Conservation (phyloP, 1,140 invertebrate species). For the Drosophila takahashii region DNA sequence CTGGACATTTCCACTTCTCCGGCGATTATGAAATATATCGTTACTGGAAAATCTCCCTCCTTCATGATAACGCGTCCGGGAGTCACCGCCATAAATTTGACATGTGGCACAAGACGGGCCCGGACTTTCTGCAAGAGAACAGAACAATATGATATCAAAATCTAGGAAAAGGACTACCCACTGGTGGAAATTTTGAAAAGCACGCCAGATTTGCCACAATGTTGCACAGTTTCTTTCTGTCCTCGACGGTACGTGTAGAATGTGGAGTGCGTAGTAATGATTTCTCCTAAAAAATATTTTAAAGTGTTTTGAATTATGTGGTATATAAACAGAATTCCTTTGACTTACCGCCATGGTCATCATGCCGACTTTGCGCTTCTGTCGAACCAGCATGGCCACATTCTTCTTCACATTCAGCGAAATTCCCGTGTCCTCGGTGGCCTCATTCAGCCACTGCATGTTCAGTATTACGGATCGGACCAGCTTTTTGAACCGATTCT, state of each 20-base stretch:
- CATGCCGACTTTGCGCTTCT: constrained; percentile 62
- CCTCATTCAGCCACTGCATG: constrained; percentile 57
- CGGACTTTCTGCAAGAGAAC: constrained; percentile 50
- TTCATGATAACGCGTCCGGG: constrained; percentile 45
- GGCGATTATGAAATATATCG: constrained; percentile 56
- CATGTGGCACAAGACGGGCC: constrained; percentile 46
- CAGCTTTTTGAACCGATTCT: constrained; percentile 41
- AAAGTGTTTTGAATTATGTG: too few relatives aligned
- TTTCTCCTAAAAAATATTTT: constrained; percentile 43
- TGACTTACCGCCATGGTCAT: constrained; percentile 51
- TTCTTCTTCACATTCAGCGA: constrained; percentile 62
- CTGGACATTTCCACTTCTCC: constrained; percentile 63
- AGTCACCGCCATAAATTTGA: constrained; percentile 41
- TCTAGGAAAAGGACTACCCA: constrained; percentile 11
- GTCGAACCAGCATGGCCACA: constrained; percentile 52
- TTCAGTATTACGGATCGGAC: constrained; percentile 54
- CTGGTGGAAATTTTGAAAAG: constrained; percentile 53
- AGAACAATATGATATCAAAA: too few relatives aligned
- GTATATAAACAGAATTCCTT: not conserved
- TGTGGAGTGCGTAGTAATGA: constrained; percentile 39
- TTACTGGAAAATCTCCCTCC: constrained; percentile 38
- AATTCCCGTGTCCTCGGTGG: constrained; percentile 44
- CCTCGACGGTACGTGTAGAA: constrained; percentile 32
- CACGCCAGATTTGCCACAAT: constrained; percentile 51
- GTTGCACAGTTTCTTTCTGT: constrained; percentile 53